phyloP scores from a whole-genome alignment of 2,113 vertebrate genomes.

The Pseudolaguvia tuberculata region DNA sequence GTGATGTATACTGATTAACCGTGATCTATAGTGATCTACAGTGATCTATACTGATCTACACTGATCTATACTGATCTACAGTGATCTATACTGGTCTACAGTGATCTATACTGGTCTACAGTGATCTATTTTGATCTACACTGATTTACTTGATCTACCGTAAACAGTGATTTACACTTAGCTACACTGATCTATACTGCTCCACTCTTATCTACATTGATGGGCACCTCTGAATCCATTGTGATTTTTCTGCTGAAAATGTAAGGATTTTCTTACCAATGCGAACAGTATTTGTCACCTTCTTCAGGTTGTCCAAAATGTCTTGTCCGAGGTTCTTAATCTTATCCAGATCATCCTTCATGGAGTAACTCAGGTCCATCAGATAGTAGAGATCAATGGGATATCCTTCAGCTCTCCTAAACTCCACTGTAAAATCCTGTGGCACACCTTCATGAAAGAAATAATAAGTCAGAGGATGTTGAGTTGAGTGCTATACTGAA shows the following conservation, averaged over 20 bases:
- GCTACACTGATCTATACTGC: no score
- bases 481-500: no score
- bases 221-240: background rate
- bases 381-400: constrained; percentile 79
- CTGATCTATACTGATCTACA: no score
- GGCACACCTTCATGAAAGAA: constrained; percentile 61
- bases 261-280: constrained; percentile 63
- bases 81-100: no score
- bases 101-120: no score
- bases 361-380: constrained; percentile 79
- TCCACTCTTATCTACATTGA: background rate
- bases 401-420: constrained; percentile 70
- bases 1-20: no score
- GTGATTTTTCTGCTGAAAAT: background rate
- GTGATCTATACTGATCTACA: no score
- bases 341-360: constrained; percentile 75
- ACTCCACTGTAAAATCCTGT: constrained; percentile 59
- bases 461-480: background rate
- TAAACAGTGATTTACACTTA: no score
- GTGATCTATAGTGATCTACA: no score
- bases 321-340: constrained; percentile 70
- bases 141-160: no score
- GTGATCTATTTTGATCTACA: no score
- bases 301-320: constrained; percentile 59
- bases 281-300: constrained; percentile 61